Conservation (phyloP, 1,140 invertebrate species). For the Pogonus chalceus region DNA sequence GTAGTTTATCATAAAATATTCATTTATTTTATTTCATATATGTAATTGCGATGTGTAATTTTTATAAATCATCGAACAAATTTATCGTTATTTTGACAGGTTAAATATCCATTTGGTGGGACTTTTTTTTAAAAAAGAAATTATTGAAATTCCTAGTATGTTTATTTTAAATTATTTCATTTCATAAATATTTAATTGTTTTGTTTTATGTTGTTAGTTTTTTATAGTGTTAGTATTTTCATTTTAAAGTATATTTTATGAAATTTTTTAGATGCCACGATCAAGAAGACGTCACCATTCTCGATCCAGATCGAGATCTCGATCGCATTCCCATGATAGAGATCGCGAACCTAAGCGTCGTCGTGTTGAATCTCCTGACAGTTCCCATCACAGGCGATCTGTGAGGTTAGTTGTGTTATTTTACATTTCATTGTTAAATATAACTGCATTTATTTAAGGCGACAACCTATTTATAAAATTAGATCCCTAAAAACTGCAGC, state of each 20-base stretch:
- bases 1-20: no score
- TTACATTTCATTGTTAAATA: background rate
- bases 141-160: no score
- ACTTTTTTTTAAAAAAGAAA: no score
- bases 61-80: no score
- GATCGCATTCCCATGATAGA: slow-evolving; percentile 27
- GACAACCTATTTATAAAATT: no score
- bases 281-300: slow-evolving; percentile 65
- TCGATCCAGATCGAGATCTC: slow-evolving; percentile 45
- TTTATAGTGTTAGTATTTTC: slow-evolving; percentile 5
- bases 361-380: slow-evolving; percentile 41
- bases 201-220: slow-evolving; percentile 12
- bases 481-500: no score
- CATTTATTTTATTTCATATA: no score
- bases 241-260: background rate
- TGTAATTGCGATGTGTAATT: no score
- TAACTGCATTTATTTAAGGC: no score
- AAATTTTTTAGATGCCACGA: slow-evolving; percentile 58
- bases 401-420: slow-evolving; percentile 37
- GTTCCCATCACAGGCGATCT: slow-evolving; percentile 41
- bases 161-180: slow-evolving; percentile 3
- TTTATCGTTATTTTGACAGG: no score
- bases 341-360: slow-evolving; percentile 45
- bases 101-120: no score
- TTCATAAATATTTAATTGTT: slow-evolving; percentile 9